Evolutionary conservation across 2,797 vertebrate genomes (phyloP).

Genomic region (Antennarius maculatus): DNA sequence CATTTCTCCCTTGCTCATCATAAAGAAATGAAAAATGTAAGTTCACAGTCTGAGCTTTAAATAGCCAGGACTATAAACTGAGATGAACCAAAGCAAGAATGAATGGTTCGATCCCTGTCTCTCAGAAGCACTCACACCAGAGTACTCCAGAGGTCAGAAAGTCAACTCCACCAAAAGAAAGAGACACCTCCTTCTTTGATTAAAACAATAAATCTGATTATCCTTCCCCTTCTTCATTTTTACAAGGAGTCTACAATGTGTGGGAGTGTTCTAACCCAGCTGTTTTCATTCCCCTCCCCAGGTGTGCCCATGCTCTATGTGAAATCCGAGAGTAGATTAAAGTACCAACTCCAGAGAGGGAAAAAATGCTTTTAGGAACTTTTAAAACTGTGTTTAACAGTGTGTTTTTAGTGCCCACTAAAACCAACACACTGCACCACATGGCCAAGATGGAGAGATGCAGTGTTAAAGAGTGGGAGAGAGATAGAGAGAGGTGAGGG

Average conservation of each 20-base stretch:
- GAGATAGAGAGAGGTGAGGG: conserved; percentile 22
- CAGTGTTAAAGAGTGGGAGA: conserved; percentile 29
- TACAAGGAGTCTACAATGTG: conserved; percentile 73
- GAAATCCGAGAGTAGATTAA: conserved; percentile 84
- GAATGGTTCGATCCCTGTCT: conserved; percentile 37
- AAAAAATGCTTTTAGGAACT: conserved; percentile 85
- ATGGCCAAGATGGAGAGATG: conserved; percentile 61
- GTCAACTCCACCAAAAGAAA: conserved; percentile 49
- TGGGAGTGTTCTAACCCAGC: conserved; percentile 60
- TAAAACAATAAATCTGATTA: conserved; percentile 83
- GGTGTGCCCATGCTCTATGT: conserved; percentile 71
- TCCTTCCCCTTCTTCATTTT: conserved; percentile 66
- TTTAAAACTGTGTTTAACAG: conserved; percentile 84
- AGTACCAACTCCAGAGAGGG: conserved; percentile 76
- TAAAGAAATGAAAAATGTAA: conserved; percentile 21
- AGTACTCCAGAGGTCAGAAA: conserved; percentile 50
- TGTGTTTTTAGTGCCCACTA: conserved; percentile 83
- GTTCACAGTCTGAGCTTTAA: conserved; percentile 16
- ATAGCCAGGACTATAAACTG: conserved; percentile 18
- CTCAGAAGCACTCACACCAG: conserved; percentile 23
- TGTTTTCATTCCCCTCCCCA: conserved; percentile 72
- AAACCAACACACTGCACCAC: conserved; percentile 74
- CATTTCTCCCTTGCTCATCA: conserved; percentile 8
- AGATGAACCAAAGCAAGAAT: conserved; percentile 26
- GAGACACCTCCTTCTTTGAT: conserved; percentile 70